Evolutionary conservation across 2,113 vertebrate species (phyloP).

Genomic region (Xiphophorus couchianus): DNA sequence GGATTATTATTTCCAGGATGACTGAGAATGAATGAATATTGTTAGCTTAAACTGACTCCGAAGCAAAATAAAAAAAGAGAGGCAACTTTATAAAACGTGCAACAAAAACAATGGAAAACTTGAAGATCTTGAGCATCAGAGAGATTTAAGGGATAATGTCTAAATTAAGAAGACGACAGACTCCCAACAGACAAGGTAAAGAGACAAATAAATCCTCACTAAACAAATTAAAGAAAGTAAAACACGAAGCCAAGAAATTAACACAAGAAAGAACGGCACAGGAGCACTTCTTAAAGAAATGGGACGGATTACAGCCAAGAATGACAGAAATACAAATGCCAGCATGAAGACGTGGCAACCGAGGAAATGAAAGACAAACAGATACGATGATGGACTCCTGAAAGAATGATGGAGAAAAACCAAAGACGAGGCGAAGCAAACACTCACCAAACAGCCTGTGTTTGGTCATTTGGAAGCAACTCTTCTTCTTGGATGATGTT

Average conservation of each 20-base stretch:
- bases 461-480: slow-evolving; percentile 73
- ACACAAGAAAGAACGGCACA: slow-evolving; percentile 6
- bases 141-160: not conserved
- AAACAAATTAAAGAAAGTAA: slow-evolving; percentile 33
- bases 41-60: not conserved
- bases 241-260: slow-evolving; percentile 23
- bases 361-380: slow-evolving; percentile 60
- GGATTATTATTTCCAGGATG: not conserved
- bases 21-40: too few species aligned
- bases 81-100: too few species aligned
- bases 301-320: slow-evolving; percentile 31
- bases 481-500: slow-evolving; percentile 63
- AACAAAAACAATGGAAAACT: not conserved
- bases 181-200: slow-evolving; percentile 17
- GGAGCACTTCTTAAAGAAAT: slow-evolving; percentile 31
- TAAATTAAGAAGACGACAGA: slow-evolving; percentile 26
- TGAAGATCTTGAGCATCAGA: not conserved
- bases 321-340: slow-evolving; percentile 51
- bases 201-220: slow-evolving; percentile 21
- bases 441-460: slow-evolving; percentile 62
- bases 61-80: not conserved
- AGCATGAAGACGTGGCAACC: slow-evolving; percentile 26
- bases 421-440: slow-evolving; percentile 57
- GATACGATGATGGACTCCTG: slow-evolving; percentile 47
- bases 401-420: slow-evolving; percentile 47